Conservation (phyloP, 2,888 invertebrate species). For the Thelaira solivaga region DNA sequence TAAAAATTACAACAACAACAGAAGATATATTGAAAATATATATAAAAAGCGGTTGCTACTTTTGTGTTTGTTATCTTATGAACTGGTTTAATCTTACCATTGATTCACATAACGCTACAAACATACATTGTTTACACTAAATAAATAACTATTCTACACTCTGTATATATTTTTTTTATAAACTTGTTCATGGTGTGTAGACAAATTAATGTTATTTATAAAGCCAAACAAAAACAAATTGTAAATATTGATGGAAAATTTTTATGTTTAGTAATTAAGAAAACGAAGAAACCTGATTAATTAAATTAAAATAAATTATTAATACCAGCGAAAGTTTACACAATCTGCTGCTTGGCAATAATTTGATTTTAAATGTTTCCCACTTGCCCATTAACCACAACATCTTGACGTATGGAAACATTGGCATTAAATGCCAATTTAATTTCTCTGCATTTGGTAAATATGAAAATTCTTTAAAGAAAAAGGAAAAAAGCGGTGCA, state of each 20-base stretch:
- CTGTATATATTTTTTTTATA: conserved; percentile 19
- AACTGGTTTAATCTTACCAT: conserved; percentile 52
- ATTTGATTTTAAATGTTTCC: no score
- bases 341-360: no score
- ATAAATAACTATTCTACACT: no score
- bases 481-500: neutral
- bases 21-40: neutral
- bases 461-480: neutral
- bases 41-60: neutral
- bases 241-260: conserved; percentile 53
- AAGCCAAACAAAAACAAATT: conserved; percentile 32
- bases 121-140: neutral
- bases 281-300: neutral
- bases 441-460: neutral
- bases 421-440: no score
- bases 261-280: conserved; percentile 50
- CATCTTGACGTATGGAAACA: no score
- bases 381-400: no score
- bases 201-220: conserved; percentile 50
- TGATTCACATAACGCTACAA: conserved; percentile 12
- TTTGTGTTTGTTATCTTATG: conserved; percentile 29
- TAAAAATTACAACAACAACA: neutral
- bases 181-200: conserved; percentile 12
- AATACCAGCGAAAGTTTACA: no score
- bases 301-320: no score